Evolutionary conservation across 2,888 invertebrate species (phyloP).

Genomic region (Pterobdella sp.): DNA sequence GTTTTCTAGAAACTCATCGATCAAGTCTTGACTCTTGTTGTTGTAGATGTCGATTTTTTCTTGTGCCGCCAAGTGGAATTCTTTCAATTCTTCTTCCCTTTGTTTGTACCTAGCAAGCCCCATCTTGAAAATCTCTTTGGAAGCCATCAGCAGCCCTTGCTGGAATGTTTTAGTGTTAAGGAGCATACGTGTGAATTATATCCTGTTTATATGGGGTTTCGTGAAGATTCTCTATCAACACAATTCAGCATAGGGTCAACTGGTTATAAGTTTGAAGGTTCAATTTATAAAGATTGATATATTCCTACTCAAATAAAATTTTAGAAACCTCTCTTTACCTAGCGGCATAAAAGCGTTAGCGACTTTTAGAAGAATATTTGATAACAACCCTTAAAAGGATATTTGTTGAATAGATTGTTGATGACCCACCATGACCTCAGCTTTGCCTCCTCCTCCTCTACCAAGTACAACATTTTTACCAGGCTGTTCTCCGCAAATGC

Average conservation of each 20-base stretch:
- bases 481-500: slow-evolving; percentile 11
- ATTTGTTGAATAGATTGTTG: slow-evolving; percentile 22
- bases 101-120: slow-evolving; percentile 16
- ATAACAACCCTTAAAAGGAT: too few relatives aligned
- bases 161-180: neutral
- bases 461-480: neutral
- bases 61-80: neutral
- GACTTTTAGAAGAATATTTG: too few relatives aligned
- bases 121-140: slow-evolving; percentile 18
- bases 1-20: slow-evolving; percentile 28
- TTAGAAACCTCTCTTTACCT: too few relatives aligned
- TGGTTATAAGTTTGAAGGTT: too few relatives aligned
- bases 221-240: too few relatives aligned
- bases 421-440: slow-evolving; percentile 23
- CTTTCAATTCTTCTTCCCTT: slow-evolving; percentile 17
- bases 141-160: neutral
- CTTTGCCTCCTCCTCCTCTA: slow-evolving; percentile 26
- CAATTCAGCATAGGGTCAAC: too few relatives aligned
- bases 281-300: too few relatives aligned
- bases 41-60: slow-evolving; percentile 2
- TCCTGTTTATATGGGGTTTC: too few relatives aligned
- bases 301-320: too few relatives aligned
- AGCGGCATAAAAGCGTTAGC: too few relatives aligned
- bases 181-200: too few relatives aligned
- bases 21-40: neutral